Evolutionary conservation across 2,797 vertebrate species (phyloP).

Genomic region (Psittacula derbiana): DNA sequence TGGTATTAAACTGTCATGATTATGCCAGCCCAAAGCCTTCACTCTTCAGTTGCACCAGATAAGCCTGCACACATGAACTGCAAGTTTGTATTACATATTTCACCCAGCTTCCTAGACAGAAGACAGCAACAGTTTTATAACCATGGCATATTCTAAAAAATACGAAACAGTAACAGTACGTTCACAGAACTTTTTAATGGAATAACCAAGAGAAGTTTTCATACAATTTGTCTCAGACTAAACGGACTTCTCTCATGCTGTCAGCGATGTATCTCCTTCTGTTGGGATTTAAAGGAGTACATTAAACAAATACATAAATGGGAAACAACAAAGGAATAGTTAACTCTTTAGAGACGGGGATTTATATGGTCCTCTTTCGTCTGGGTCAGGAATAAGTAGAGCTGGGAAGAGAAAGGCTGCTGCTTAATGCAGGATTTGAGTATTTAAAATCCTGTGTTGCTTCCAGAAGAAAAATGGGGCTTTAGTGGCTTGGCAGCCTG

Average conservation of each 20-base stretch:
- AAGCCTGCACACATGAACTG: neutral
- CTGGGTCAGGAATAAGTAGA: neutral
- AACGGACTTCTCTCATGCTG: neutral
- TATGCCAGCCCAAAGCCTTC: neutral
- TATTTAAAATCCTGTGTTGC: slow-evolving; percentile 23
- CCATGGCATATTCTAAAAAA: neutral
- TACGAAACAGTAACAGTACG: neutral
- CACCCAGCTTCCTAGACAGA: neutral
- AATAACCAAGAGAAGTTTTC: neutral
- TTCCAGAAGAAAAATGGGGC: slow-evolving; percentile 39
- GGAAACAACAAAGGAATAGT: neutral
- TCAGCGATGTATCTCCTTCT: neutral
- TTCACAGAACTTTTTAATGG: neutral
- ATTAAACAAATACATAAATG: neutral
- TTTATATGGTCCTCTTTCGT: neutral
- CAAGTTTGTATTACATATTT: neutral
- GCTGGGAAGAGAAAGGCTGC: neutral
- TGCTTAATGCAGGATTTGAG: slow-evolving; percentile 12
- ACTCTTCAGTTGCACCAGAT: neutral
- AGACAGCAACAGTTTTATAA: neutral
- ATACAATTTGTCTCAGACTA: neutral
- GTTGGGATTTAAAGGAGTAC: neutral
- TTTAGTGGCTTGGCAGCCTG: slow-evolving; percentile 31
- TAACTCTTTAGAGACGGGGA: neutral
- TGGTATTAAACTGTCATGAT: neutral